phyloP scores from a whole-genome alignment of 2,888 invertebrate species.

The Bursaphelenchus okinawaensis region DNA sequence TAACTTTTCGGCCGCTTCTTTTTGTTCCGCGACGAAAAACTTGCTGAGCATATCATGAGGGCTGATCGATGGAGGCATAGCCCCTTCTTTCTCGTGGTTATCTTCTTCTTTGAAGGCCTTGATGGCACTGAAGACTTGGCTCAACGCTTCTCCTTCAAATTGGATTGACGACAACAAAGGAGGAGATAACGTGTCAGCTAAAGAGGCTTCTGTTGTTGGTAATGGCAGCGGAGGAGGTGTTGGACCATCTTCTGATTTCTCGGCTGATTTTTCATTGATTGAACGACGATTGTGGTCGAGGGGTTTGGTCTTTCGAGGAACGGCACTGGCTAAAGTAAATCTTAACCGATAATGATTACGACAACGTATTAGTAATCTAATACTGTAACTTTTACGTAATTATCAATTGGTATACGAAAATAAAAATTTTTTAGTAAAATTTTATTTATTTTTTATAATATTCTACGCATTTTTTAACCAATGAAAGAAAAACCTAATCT shows the following conservation, averaged over 20 bases:
- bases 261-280: background rate
- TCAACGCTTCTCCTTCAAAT: background rate
- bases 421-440: too few relatives aligned
- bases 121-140: background rate
- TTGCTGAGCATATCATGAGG: background rate
- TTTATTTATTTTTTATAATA: too few relatives aligned
- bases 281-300: background rate
- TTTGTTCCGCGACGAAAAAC: background rate
- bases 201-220: background rate
- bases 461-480: too few relatives aligned
- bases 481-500: too few relatives aligned
- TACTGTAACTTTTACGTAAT: too few relatives aligned
- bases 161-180: background rate
- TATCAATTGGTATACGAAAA: too few relatives aligned
- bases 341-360: too few relatives aligned
- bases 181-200: background rate
- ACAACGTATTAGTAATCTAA: too few relatives aligned
- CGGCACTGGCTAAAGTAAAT: too few relatives aligned
- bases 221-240: background rate
- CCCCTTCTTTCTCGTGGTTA: background rate
- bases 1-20: background rate
- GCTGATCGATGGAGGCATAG: background rate
- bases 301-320: background rate
- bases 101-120: background rate
- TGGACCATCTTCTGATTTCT: background rate